Evolutionary conservation across 1,140 invertebrate species (phyloP).

Genomic region (Heliconius congener): DNA sequence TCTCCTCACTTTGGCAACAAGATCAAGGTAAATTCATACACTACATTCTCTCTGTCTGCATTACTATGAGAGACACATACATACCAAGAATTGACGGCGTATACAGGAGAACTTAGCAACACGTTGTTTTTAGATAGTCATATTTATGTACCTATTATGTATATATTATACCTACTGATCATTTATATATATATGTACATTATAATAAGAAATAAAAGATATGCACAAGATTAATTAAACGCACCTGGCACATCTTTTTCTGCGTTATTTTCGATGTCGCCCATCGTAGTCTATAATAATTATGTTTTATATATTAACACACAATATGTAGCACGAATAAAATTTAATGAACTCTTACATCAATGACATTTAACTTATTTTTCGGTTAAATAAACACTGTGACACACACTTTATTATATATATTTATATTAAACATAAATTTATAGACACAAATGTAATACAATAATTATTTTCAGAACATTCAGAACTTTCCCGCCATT

Average conservation of each 20-base stretch:
- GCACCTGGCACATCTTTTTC: constrained; percentile 51
- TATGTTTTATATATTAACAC: not conserved
- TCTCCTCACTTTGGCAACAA: no score
- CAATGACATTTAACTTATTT: constrained; percentile 36
- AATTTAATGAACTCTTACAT: constrained; percentile 31
- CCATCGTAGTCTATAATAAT: constrained; percentile 40
- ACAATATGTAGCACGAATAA: constrained; percentile 22
- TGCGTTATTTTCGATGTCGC: constrained; percentile 45
- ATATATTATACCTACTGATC: no score
- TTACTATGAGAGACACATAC: no score
- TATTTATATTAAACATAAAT: not conserved
- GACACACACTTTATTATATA: constrained; percentile 1
- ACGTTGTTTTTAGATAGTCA: no score
- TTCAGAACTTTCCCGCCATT: constrained; percentile 53
- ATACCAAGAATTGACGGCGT: no score
- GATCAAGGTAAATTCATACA: no score
- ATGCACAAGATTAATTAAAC: constrained; percentile 8
- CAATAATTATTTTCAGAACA: not conserved
- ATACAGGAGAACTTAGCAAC: no score
- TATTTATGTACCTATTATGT: no score
- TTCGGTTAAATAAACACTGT: not conserved
- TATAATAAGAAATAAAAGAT: not conserved
- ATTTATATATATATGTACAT: not conserved
- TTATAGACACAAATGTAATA: not conserved
- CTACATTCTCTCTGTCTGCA: no score